Evolutionary conservation across 2,888 invertebrate species (phyloP), one percentile per base, ranked within the genome.

Genomic region (Ceraclea dissimilis): DNA sequence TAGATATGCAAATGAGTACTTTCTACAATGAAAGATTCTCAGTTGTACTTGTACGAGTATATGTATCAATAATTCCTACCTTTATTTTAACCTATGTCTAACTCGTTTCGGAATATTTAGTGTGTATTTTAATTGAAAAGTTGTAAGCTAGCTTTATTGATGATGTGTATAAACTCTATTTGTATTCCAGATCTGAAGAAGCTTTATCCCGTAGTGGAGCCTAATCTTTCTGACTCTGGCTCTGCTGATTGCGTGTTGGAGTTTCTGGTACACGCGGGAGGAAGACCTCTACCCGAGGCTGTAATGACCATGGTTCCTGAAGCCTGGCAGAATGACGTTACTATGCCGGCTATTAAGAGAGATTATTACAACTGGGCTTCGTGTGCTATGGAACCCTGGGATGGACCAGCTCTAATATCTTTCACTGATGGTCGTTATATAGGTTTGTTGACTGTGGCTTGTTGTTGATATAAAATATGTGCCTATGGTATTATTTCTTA

Each of bases 251-350:
- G 98, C 73, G 98, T 97, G 13, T 80, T 99, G 20, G 99, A 99
- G 74, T 99, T 99, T 75, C 79, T 99, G 48, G 88, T 93, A 16
- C 90, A 91, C 76, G 96, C 93, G 62, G 97, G 99, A 26, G 86
- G 88, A 59, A 81, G 98, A 17, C 82, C 90, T 1, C 75, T 99
- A 63, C 91, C 98, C 0, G 99, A 99, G 82, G 97, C 98, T 47
- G 93, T 98, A 43, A 95, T 99, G 93, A 98, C 94, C 0, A 97
- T 99, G 98, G 96, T 94, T 47, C 97, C 97, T 0, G 97, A 97
- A 72, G 97, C 97, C 0, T 97, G 97, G 97, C 96, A 97, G 74
- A 93, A 95, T 69, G 96, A 93, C 70, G 76, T 82, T 59, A 88
- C 90, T 21, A 99, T 99, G 98, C 81, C 90, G 1, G 81, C 84